A percentile compares a stretch with the other conserved stretches of the same genome.
Evolutionary conservation across 2,797 vertebrate genomes (phyloP).

Genomic region (Rhinichthys osculus): DNA sequence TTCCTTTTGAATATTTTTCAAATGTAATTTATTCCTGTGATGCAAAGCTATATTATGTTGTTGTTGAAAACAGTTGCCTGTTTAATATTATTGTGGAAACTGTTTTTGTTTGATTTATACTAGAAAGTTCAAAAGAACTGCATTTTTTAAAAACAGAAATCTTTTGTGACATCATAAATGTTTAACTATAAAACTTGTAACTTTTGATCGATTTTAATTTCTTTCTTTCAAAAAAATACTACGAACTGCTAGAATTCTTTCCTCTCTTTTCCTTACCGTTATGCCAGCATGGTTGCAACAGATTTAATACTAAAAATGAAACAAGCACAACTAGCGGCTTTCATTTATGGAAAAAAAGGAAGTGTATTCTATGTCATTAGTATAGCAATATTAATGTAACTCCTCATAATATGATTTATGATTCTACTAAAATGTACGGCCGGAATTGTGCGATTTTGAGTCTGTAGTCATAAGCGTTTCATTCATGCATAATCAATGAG

Average conservation of each 20-base stretch:
- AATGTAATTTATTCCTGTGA: not conserved
- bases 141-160: not conserved
- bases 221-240: not conserved
- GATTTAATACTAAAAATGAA: slow-evolving; percentile 23
- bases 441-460: not conserved
- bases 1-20: not conserved
- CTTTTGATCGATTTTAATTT: not conserved
- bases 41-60: not conserved
- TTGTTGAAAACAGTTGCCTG: no score
- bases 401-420: slow-evolving; percentile 14
- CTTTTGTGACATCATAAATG: not conserved
- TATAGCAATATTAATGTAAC: slow-evolving; percentile 54
- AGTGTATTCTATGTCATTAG: slow-evolving; percentile 12
- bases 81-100: no score
- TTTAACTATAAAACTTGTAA: not conserved
- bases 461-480: slow-evolving; percentile 7
- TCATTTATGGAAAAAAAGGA: slow-evolving; percentile 19
- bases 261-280: not conserved
- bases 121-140: no score
- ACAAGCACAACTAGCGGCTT: slow-evolving; percentile 33
- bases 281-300: slow-evolving; percentile 35
- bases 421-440: not conserved
- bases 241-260: not conserved
- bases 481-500: slow-evolving; percentile 21
- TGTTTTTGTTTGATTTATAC: not conserved